phyloP scores from a whole-genome alignment of 2,888 invertebrate species.

The Druceiella hillmani region DNA sequence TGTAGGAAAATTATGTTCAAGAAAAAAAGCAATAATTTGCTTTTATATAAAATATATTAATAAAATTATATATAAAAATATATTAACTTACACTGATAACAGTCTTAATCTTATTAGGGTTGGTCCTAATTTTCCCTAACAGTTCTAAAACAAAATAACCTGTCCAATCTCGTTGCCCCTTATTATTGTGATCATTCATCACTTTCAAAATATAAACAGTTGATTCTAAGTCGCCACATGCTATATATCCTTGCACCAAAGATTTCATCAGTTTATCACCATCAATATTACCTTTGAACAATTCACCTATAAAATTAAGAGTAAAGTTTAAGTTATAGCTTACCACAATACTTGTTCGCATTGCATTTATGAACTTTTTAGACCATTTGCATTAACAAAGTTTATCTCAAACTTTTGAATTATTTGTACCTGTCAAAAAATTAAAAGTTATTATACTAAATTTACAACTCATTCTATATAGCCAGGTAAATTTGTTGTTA shows the following conservation, averaged over 20 bases:
- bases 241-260: constrained; percentile 42
- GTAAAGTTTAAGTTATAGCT: constrained; percentile 1
- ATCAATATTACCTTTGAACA: constrained; percentile 48
- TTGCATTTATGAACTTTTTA: not conserved
- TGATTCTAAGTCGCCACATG: constrained; percentile 40
- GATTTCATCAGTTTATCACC: constrained; percentile 42
- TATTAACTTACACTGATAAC: too few relatives aligned
- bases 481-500: too few relatives aligned
- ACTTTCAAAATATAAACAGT: constrained; percentile 47
- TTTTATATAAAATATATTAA: too few relatives aligned
- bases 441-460: too few relatives aligned
- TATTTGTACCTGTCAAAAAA: too few relatives aligned
- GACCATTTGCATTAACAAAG: not conserved
- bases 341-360: not conserved
- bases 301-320: constrained; percentile 34
- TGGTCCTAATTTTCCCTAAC: constrained; percentile 37
- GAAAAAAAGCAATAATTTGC: too few relatives aligned
- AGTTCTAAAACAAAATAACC: constrained; percentile 51
- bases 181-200: too few relatives aligned
- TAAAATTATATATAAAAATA: too few relatives aligned
- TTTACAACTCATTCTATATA: too few relatives aligned
- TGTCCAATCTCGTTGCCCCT: constrained; percentile 54
- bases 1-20: too few relatives aligned
- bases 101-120: too few relatives aligned
- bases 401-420: too few relatives aligned